Conservation (phyloP, 2,113 vertebrate species). For the Tringa solitaria region DNA sequence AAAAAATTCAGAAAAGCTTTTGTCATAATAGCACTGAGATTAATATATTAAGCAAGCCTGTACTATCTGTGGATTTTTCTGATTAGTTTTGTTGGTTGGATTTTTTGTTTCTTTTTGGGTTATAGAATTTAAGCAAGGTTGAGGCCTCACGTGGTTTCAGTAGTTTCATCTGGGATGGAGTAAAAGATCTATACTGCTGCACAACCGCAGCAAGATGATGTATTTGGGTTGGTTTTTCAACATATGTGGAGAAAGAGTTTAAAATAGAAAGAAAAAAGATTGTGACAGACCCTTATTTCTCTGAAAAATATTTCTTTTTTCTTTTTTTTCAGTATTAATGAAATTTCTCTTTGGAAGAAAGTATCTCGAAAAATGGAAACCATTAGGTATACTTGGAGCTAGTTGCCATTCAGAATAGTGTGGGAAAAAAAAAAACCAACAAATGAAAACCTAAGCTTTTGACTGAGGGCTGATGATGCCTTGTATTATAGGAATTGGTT, state of each 20-base stretch:
- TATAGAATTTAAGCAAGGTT: not conserved
- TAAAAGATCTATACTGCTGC: not conserved
- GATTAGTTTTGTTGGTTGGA: not conserved
- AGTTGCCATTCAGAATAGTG: not conserved
- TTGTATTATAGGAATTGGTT: not conserved
- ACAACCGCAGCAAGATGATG: not conserved
- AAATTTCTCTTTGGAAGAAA: not conserved
- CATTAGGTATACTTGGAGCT: not conserved
- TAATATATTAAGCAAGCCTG: not conserved
- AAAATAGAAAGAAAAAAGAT: not conserved
- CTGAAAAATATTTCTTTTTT: not conserved
- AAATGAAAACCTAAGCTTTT: not conserved
- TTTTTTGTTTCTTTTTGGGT: not conserved
- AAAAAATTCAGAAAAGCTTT: not conserved
- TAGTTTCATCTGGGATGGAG: not conserved
- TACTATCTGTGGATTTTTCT: not conserved
- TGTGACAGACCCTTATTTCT: not conserved
- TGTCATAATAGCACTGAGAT: not conserved
- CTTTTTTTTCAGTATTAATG: not conserved
- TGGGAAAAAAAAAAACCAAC: not conserved
- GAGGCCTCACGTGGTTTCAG: not conserved
- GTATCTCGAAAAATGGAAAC: not conserved
- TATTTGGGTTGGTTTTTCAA: rapidly evolving
- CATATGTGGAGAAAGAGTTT: not conserved
- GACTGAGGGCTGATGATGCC: rapidly evolving